phyloP scores from a whole-genome alignment of 2,888 invertebrate species.

The Thecophora atra region DNA sequence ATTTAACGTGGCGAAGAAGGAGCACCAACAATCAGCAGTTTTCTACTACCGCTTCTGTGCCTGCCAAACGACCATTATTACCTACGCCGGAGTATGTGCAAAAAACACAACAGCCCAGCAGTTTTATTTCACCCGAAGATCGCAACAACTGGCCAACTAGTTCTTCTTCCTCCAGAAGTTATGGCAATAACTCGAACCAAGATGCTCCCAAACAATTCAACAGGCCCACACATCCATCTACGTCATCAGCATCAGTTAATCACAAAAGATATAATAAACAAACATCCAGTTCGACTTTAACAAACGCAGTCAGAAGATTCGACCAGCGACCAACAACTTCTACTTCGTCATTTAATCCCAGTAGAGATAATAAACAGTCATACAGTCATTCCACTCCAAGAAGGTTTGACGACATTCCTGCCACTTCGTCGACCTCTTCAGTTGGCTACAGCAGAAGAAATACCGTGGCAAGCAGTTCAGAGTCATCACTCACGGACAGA shows the following conservation, averaged over 20 bases:
- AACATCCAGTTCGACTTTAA: not conserved
- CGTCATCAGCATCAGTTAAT: not conserved
- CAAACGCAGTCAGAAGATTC: not conserved
- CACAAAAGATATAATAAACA: not conserved
- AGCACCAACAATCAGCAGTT: not conserved
- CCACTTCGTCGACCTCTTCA: not conserved
- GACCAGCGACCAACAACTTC: not conserved
- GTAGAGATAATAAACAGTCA: not conserved
- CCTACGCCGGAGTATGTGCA: too few relatives aligned
- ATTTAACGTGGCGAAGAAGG: not conserved
- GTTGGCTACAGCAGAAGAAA: too few relatives aligned
- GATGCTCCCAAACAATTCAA: too few relatives aligned
- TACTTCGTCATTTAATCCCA: not conserved
- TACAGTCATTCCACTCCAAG: not conserved
- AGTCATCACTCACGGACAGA: too few relatives aligned
- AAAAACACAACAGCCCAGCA: too few relatives aligned
- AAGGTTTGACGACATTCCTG: not conserved
- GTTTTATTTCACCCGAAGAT: too few relatives aligned
- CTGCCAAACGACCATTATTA: too few relatives aligned
- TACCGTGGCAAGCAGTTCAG: too few relatives aligned
- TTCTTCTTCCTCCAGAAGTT: too few relatives aligned
- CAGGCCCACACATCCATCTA: too few relatives aligned
- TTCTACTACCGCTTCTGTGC: too few relatives aligned
- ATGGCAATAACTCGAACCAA: too few relatives aligned
- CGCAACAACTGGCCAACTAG: not conserved